Percentiles rank a stretch among this genome's conserved stretches.
phyloP scores from a whole-genome alignment of 2,113 vertebrate species.

The Octodon degus region DNA sequence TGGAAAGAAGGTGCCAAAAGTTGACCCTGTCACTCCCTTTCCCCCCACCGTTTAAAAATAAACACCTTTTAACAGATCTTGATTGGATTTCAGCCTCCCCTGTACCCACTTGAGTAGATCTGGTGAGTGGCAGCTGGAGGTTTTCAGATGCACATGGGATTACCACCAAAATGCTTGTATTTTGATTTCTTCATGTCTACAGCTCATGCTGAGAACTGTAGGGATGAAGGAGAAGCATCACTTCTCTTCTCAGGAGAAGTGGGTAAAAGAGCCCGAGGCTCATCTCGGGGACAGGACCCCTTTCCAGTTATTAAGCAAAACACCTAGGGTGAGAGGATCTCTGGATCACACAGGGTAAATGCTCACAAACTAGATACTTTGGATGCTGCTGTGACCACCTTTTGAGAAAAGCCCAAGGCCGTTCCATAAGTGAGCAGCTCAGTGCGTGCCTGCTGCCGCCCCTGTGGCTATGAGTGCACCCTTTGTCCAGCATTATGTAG shows the following conservation, averaged over 20 bases:
- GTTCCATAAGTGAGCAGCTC: background rate
- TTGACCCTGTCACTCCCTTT: conserved; percentile 49
- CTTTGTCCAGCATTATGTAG: background rate
- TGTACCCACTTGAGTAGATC: conserved; percentile 26
- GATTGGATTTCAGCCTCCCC: conserved; percentile 57
- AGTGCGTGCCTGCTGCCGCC: conserved; percentile 2
- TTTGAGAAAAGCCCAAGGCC: background rate
- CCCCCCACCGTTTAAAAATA: conserved; percentile 72
- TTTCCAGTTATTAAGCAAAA: conserved; percentile 17
- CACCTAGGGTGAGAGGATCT: background rate
- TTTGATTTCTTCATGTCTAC: background rate
- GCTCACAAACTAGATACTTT: background rate
- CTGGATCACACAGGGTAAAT: background rate
- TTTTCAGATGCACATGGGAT: background rate
- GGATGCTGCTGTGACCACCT: background rate
- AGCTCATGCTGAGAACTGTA: conserved; percentile 8
- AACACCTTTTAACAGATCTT: conserved; percentile 62
- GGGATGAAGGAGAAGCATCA: background rate
- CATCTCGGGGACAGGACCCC: background rate
- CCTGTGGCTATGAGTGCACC: background rate
- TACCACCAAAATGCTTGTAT: background rate
- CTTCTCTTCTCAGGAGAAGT: background rate
- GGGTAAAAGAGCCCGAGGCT: background rate
- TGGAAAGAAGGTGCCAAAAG: conserved; percentile 69
- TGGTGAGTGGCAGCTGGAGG: conserved; percentile 9